Evolutionary conservation across 2,888 invertebrate species (phyloP), one percentile per base, ranked within the genome.

Genomic region (Listrodromus nycthemerus): DNA sequence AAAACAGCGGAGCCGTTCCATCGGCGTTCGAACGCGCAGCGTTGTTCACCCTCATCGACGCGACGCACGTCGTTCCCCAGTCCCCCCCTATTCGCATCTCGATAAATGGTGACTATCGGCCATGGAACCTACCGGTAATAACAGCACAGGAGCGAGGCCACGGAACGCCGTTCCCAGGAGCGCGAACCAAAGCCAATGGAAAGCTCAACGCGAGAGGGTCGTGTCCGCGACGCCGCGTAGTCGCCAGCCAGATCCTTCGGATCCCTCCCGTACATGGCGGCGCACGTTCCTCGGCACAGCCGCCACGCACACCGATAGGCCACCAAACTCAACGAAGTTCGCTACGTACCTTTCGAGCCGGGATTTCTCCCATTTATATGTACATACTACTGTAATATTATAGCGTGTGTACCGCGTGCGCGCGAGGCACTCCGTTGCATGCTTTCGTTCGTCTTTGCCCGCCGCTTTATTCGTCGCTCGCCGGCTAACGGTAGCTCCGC

Each of bases 401-500:
- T 61, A 73, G 73, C 61, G 61, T 61, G 30, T 30, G 61, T 70
- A 55, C 24, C 10, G 24, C 55, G 55, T 3, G 55, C 8, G 73
- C 73, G 52, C 33, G 69, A 8, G 69, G 58, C 30, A 73, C 73
- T 61, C 55, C 21, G 13, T 55, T 55, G 55, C 55, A 77, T 58
- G 58, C 45, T 45, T 77, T 19, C n/a, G 24, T 21, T 67, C 33
- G 67, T 45, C 67, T 48, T 61, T 27, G 27, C 41, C 61, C 37
- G 50, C 24, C 30, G 41, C 55, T 52, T 66, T 82, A 81, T 77
- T 82, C 82, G 82, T 78, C 73, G 63, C 70, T 83, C 27, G 33
- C 65, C 82, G 76, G 75, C 81, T 87, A 87, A 87, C 87, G 87
- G 87, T 87, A 87, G 86, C 86, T 75, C 67, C 77, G 77, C 69